phyloP scores from a whole-genome alignment of 2,797 vertebrate genomes.

The Emydoidea blandingii region DNA sequence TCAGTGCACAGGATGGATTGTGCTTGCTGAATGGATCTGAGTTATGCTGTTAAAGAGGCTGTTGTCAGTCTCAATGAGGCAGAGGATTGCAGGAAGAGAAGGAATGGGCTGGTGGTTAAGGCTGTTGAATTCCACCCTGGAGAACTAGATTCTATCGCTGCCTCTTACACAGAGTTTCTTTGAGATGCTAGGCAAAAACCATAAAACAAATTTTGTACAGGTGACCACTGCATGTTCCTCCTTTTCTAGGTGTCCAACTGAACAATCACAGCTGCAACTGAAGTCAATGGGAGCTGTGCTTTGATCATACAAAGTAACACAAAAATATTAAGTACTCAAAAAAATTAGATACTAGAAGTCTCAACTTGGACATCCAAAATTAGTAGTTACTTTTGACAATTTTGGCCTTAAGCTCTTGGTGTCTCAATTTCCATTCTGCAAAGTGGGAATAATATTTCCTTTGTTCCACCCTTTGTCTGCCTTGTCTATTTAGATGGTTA shows the following conservation, averaged over 20 bases:
- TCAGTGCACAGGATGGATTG: neutral
- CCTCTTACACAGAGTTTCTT: neutral
- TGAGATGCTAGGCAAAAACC: neutral
- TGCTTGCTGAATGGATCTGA: neutral
- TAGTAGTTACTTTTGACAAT: conserved; percentile 14
- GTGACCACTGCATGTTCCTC: neutral
- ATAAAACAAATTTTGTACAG: neutral
- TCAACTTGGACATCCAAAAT: conserved; percentile 5
- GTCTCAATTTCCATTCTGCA: neutral
- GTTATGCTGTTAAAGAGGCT: neutral
- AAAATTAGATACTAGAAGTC: conserved; percentile 3
- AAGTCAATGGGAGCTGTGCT: neutral
- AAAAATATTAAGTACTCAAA: neutral
- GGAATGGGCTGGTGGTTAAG: neutral
- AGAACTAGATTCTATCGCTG: neutral
- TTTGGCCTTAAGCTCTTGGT: conserved; percentile 29
- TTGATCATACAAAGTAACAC: neutral
- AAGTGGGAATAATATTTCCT: neutral
- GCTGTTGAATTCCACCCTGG: neutral
- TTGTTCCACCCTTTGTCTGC: conserved; percentile 8
- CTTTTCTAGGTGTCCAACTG: neutral
- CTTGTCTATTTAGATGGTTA: accelerated
- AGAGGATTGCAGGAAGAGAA: neutral
- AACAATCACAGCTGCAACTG: neutral
- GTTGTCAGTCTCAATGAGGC: neutral